Evolutionary conservation across 2,888 invertebrate species (phyloP).

Genomic region (Melikaiella ostensackeni): DNA sequence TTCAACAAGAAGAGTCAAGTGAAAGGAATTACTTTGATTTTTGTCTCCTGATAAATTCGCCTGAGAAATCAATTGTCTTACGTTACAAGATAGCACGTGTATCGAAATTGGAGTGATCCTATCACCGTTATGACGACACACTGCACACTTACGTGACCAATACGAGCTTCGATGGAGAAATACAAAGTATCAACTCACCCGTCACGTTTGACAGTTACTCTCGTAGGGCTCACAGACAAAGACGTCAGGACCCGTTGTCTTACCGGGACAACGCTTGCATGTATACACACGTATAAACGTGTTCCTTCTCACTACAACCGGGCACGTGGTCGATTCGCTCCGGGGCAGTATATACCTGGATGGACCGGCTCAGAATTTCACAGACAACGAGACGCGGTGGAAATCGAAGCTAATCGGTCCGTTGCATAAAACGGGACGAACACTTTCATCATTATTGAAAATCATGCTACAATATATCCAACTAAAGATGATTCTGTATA

Average conservation of each 20-base stretch:
- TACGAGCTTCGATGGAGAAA: conserved; percentile 26
- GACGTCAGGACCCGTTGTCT: neutral
- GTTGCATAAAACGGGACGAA: neutral
- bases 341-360: conserved; percentile 57
- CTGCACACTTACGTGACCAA: conserved; percentile 32
- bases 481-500: too few species aligned
- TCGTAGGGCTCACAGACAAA: conserved; percentile 25
- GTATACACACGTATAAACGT: neutral
- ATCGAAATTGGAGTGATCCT: conserved; percentile 35
- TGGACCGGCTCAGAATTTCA: conserved; percentile 55
- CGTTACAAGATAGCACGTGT: neutral
- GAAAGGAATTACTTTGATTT: neutral
- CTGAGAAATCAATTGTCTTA: neutral
- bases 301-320: neutral
- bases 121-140: conserved; percentile 37
- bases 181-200: conserved; percentile 46
- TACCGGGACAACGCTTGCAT: neutral
- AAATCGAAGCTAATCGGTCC: conserved; percentile 16
- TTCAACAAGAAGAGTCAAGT: too few species aligned
- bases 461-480: too few species aligned
- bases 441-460: conserved; percentile 7
- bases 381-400: conserved; percentile 13
- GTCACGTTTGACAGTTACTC: conserved; percentile 55
- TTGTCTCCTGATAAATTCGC: neutral
- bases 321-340: conserved; percentile 52